A percentile compares a stretch with the other conserved stretches of the same genome.
Evolutionary conservation across 2,797 vertebrate species (phyloP).

Genomic region (Typhlichthys subterraneus): DNA sequence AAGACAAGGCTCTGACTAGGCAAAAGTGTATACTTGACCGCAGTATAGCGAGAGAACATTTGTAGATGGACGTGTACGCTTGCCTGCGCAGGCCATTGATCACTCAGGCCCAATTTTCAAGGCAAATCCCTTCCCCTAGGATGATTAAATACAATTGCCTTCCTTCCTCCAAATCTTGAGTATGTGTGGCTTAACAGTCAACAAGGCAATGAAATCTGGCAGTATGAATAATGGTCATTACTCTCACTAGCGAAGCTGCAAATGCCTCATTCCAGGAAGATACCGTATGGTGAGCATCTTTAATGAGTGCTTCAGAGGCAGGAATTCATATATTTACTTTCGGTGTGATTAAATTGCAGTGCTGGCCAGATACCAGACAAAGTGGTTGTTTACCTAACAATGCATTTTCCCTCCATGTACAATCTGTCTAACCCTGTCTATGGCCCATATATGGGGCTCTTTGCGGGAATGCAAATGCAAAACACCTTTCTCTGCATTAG

Average conservation of each 20-base stretch:
- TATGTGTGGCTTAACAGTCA: slow-evolving; percentile 52
- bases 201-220: slow-evolving; percentile 53
- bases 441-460: slow-evolving; percentile 7
- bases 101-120: slow-evolving; percentile 45
- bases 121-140: slow-evolving; percentile 46
- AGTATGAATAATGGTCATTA: slow-evolving; percentile 65
- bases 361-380: slow-evolving; percentile 34
- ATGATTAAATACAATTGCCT: slow-evolving; percentile 64
- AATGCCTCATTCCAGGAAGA: slow-evolving; percentile 59
- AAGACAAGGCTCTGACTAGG: not conserved
- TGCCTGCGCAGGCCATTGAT: slow-evolving; percentile 46
- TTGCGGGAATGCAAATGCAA: slow-evolving; percentile 24
- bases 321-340: slow-evolving; percentile 63
- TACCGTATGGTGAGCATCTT: slow-evolving; percentile 53
- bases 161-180: slow-evolving; percentile 49
- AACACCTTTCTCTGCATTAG: slow-evolving; percentile 29
- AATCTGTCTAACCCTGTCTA: slow-evolving; percentile 37
- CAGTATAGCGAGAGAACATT: slow-evolving; percentile 20
- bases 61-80: slow-evolving; percentile 20
- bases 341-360: slow-evolving; percentile 56
- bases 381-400: slow-evolving; percentile 58
- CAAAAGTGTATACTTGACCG: not conserved
- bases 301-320: slow-evolving; percentile 57
- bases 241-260: slow-evolving; percentile 45
- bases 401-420: slow-evolving; percentile 34